Evolutionary conservation across 1,140 invertebrate genomes (phyloP).

Genomic region (Drosophila virilis): DNA sequence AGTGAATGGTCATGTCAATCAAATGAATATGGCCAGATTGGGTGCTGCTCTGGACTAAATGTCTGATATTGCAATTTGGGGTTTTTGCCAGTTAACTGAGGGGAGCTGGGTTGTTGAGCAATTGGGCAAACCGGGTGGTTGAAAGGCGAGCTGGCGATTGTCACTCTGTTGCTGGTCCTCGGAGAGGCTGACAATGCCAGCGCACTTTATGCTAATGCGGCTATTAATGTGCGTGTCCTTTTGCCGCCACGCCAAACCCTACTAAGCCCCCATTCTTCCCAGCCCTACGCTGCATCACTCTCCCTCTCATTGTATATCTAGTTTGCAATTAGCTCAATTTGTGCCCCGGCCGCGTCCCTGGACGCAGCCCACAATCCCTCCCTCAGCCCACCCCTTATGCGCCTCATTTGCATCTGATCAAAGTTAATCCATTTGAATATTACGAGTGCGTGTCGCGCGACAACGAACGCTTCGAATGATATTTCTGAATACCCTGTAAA

Average conservation of each 20-base stretch:
- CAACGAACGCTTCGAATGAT: not conserved
- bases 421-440: slow-evolving; percentile 79
- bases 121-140: not conserved
- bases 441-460: slow-evolving; percentile 18
- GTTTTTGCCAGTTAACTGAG: slow-evolving; percentile 2
- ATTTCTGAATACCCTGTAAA: slow-evolving; percentile 17
- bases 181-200: slow-evolving; percentile 49
- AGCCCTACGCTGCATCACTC: not conserved
- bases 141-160: slow-evolving; percentile 2
- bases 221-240: slow-evolving; percentile 66
- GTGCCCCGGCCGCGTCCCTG: slow-evolving; percentile 53
- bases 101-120: not conserved
- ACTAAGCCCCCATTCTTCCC: not conserved
- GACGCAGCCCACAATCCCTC: slow-evolving; percentile 10
- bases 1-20: slow-evolving; percentile 47
- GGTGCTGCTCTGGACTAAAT: slow-evolving; percentile 17
- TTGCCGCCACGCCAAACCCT: not conserved
- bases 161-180: slow-evolving; percentile 21
- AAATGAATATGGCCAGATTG: slow-evolving; percentile 39
- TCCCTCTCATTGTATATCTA: slow-evolving; percentile 49
- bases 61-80: slow-evolving; percentile 37
- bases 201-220: slow-evolving; percentile 72
- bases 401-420: slow-evolving; percentile 61
- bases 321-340: slow-evolving; percentile 81
- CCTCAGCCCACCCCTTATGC: not conserved